phyloP scores from a whole-genome alignment of 2,113 vertebrate species.

The Bufo bufo region DNA sequence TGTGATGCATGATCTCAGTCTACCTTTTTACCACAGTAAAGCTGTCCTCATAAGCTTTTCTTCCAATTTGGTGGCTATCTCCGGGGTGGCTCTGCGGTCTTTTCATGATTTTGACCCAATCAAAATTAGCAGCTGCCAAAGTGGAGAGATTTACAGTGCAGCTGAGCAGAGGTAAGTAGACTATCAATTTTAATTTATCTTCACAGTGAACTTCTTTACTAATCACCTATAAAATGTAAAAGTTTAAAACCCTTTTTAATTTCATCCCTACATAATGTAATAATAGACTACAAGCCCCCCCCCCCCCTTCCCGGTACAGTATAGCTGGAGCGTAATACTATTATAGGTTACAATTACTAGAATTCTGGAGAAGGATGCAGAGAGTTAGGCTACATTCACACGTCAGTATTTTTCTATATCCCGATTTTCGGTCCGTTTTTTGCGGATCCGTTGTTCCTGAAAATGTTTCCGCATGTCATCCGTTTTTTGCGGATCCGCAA shows the following conservation, averaged over 20 bases:
- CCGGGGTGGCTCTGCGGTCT: conserved; percentile 94
- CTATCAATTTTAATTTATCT: background rate
- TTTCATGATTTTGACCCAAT: conserved; percentile 99
- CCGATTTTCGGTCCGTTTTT: too few relatives aligned
- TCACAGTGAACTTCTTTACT: background rate
- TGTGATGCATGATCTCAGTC: conserved; percentile 95
- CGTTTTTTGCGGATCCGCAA: too few relatives aligned
- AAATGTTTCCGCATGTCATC: too few relatives aligned
- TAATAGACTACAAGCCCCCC: background rate
- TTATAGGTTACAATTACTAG: too few relatives aligned
- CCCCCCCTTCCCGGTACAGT: too few relatives aligned
- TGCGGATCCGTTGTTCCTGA: too few relatives aligned
- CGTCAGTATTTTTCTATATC: too few relatives aligned
- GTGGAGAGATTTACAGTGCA: conserved; percentile 96
- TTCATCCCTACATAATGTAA: background rate
- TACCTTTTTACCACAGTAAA: conserved; percentile 96
- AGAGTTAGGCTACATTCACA: too few relatives aligned
- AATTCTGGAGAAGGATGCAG: too few relatives aligned
- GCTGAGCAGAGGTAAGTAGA: conserved; percentile 90
- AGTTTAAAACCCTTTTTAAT: background rate
- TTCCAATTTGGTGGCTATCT: conserved; percentile 91
- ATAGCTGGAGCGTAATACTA: too few relatives aligned
- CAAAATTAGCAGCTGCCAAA: conserved; percentile 96
- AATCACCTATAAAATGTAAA: background rate
- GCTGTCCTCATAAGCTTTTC: conserved; percentile 90